Evolutionary conservation across 2,113 vertebrate species (phyloP).

Genomic region (Ictalurus furcatus): DNA sequence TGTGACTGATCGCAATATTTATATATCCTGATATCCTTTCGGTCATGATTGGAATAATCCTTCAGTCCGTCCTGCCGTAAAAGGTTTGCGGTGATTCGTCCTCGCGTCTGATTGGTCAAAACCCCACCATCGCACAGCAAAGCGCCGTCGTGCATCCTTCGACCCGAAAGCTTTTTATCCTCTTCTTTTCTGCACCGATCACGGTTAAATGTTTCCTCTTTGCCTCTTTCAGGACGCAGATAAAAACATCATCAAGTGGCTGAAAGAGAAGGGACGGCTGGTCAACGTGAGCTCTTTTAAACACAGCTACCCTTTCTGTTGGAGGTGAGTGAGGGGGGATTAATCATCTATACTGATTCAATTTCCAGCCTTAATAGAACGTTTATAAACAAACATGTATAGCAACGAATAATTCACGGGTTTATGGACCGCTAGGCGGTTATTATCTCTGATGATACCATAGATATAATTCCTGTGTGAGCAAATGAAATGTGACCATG

Average conservation of each 20-base stretch:
- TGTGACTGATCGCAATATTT: neutral
- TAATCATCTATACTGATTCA: neutral
- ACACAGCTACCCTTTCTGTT: slow-evolving; percentile 97
- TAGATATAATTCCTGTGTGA: too few species aligned
- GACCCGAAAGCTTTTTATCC: neutral
- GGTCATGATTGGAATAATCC: neutral
- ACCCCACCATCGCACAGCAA: too few species aligned
- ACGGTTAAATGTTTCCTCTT: slow-evolving; percentile 9
- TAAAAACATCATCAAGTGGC: slow-evolving; percentile 86
- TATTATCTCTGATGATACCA: neutral
- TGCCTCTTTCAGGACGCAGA: slow-evolving; percentile 85
- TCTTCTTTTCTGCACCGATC: neutral
- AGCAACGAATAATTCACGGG: neutral
- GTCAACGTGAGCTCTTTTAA: slow-evolving; percentile 79
- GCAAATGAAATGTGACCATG: too few species aligned
- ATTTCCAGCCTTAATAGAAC: neutral
- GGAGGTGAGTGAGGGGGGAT: slow-evolving; percentile 80
- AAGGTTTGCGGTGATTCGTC: neutral
- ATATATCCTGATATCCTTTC: neutral
- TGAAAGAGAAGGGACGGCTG: slow-evolving; percentile 89
- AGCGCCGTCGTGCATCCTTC: neutral
- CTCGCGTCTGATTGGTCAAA: neutral
- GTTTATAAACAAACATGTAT: neutral
- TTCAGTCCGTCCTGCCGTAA: neutral
- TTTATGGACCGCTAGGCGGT: too few species aligned